phyloP scores from a whole-genome alignment of 2,888 invertebrate genomes.

The Antheraea yamamai region DNA sequence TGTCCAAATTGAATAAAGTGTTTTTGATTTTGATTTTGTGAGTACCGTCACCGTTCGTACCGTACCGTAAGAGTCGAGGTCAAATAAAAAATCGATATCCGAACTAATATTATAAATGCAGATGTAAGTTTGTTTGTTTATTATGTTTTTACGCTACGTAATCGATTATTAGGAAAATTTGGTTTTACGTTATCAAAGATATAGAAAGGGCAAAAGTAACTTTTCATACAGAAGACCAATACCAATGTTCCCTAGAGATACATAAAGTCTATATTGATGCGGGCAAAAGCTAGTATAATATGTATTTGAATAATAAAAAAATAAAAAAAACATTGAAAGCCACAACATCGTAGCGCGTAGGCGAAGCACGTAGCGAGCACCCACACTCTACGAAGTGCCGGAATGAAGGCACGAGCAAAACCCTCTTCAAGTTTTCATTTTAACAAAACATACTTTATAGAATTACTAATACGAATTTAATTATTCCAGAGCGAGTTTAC shows the following conservation, averaged over 20 bases:
- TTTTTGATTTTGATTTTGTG: too few species aligned
- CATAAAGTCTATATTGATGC: not conserved
- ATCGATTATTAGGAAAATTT: too few species aligned
- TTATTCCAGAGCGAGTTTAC: not conserved
- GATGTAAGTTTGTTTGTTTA: too few species aligned
- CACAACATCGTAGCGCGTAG: slow-evolving; percentile 48
- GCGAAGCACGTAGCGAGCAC: slow-evolving; percentile 53
- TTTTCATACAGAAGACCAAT: too few species aligned
- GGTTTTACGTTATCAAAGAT: too few species aligned
- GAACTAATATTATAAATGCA: too few species aligned
- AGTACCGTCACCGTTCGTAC: too few species aligned
- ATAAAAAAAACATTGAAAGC: slow-evolving; percentile 39
- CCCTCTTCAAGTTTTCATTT: slow-evolving; percentile 9
- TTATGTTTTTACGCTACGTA: too few species aligned
- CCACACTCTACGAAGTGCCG: slow-evolving; percentile 41
- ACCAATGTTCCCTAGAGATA: not conserved
- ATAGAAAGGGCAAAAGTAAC: too few species aligned
- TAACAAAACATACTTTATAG: not conserved
- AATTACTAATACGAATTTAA: slow-evolving; percentile 11
- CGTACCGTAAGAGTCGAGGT: too few species aligned
- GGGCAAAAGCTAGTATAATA: not conserved
- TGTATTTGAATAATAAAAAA: slow-evolving; percentile 25
- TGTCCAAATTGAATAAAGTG: too few species aligned
- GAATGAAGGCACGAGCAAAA: slow-evolving; percentile 2
- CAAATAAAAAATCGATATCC: too few species aligned